These are phyloP conservation scores for Eupsittula cactorum DNA, from an alignment of 2,113 vertebrate genomes.

Conservation along the genomic window DNA sequence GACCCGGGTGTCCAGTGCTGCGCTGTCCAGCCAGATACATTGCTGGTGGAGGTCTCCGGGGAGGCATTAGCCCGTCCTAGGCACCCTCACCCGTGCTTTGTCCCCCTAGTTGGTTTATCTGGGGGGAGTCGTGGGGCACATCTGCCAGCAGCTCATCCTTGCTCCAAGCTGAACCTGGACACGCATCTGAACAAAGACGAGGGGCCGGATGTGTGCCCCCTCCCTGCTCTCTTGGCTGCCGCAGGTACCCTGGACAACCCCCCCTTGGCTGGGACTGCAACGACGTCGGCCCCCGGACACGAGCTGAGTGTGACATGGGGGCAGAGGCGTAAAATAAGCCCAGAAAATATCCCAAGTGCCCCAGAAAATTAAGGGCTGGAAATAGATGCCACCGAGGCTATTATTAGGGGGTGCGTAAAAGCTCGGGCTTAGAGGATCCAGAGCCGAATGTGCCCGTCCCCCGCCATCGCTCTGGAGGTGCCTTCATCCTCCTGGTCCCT, in stretches of 20 bases:
- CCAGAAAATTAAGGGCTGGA: neutral
- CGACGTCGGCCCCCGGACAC: neutral
- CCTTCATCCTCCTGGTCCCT: neutral
- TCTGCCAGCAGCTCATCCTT: neutral
- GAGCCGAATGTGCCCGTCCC: neutral
- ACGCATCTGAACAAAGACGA: slow-evolving; percentile 17
- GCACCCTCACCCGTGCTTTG: neutral
- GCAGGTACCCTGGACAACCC: neutral
- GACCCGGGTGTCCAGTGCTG: neutral
- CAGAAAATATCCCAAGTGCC: neutral
- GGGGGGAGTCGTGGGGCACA: neutral
- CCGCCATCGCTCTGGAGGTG: neutral
- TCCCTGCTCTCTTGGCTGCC: rapidly evolving
- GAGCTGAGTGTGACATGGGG: neutral
- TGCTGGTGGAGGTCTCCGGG: neutral
- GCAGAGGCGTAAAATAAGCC: neutral
- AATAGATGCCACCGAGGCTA: neutral
- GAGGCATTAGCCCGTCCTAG: neutral
- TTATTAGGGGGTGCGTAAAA: neutral
- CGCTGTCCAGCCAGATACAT: rapidly evolving
- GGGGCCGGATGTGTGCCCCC: neutral
- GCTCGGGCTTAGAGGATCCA: neutral
- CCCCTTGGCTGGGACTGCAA: neutral
- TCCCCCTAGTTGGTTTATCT: neutral
- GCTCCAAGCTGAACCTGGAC: slow-evolving; percentile 17